Evolutionary conservation across 2,888 invertebrate genomes (phyloP), one percentile per base, ranked within the genome.

Genomic region (Amphiduros pacificus): DNA sequence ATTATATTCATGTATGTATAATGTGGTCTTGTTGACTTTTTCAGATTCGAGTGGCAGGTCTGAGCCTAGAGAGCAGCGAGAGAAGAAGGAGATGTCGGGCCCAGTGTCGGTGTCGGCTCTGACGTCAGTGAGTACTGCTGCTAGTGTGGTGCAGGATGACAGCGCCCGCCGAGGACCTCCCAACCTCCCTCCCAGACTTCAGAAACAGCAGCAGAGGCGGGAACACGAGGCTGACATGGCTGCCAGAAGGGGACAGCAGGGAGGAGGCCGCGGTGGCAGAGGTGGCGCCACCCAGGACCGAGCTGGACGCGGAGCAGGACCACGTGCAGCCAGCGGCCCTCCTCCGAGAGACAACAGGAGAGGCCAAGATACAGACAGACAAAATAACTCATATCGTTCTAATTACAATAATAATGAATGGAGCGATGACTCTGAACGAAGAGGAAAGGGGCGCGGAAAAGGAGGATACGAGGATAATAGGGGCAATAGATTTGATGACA

Each of bases 141-240:
- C 52, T 27, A 28, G 52, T 28, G 52, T 9, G 20, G 27, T 28
- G n/a, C 52, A 52, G 29, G 52, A 36, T 36, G 36, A 36, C 17
- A 36, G 17, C 17, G 17, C 36, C 36, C n/a, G 52, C 2, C 28
- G 27, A 1, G 40, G 48, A 1, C 53, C 26, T 17, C 58, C 58
- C 9, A 62, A 58, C 40, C 58, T 62, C 2, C 62, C 62, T 1
- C 62, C 62, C 24, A 55, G 62, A 6, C 40, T 62, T 9, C 29
- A 49, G 17, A 52, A 32, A 22, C 62, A 62, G 28, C 62, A 62
- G 49, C 52, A 48, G n/a, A 29, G 27, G 29, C 51, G 48, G 17
- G 49, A 53, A 1, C 26, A 41, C 32, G 28, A 27, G 28, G 52
- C 11, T 9, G 32, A 50, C 40, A 20, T 28, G 9, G 24, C 27